Conservation (phyloP, 2,797 vertebrate genomes). For the Rhyacichthys aspro region DNA sequence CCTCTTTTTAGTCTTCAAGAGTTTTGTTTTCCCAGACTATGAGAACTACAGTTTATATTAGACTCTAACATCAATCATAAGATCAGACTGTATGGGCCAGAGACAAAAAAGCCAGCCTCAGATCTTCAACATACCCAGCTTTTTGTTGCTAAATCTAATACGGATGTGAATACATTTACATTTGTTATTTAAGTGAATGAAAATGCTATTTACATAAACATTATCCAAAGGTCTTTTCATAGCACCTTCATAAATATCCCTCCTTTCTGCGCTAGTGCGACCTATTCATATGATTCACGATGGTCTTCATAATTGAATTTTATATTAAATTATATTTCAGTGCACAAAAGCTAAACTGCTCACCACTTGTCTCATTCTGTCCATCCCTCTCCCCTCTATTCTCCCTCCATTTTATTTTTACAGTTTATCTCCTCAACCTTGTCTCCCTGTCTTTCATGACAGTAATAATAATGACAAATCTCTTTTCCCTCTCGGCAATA, state of each 20-base stretch:
- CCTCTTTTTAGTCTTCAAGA: no score
- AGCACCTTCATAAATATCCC: not conserved
- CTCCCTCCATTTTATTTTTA: constrained; percentile 17
- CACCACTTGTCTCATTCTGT: constrained; percentile 4
- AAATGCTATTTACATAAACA: no score
- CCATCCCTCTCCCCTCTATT: not conserved
- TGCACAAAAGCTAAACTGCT: constrained; percentile 12
- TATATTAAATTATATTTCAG: constrained; percentile 12
- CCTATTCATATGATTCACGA: constrained; percentile 12
- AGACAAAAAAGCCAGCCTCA: no score
- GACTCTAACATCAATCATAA: no score
- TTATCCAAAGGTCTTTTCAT: no score
- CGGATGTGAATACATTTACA: no score
- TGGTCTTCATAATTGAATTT: constrained; percentile 15
- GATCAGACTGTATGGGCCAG: no score
- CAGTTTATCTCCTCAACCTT: constrained; percentile 37
- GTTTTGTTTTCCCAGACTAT: no score
- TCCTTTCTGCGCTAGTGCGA: not conserved
- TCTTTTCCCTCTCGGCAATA: constrained; percentile 45
- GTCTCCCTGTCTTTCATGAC: constrained; percentile 31
- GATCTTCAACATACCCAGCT: no score
- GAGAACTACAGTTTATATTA: no score
- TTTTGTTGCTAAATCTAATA: no score
- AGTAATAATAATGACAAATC: constrained; percentile 56
- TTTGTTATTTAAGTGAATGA: no score